Conservation (phyloP, 2,113 vertebrate species). For the Hemiscyllium ocellatum region DNA sequence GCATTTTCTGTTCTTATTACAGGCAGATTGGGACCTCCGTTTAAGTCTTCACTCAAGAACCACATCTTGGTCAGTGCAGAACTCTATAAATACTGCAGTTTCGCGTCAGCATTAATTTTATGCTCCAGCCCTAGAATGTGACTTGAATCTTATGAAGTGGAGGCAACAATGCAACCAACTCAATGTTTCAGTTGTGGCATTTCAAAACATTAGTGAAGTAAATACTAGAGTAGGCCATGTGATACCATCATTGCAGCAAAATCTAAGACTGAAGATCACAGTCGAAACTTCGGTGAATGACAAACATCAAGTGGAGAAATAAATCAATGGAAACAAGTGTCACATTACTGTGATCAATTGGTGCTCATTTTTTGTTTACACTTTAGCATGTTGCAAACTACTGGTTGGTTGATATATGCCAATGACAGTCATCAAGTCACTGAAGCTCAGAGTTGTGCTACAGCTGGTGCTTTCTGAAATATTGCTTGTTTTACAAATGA, state of each 20-base stretch:
- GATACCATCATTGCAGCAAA: background rate
- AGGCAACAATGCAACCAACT: background rate
- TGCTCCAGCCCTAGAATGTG: no score
- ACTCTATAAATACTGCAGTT: no score
- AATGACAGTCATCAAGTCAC: background rate
- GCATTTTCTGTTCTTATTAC: no score
- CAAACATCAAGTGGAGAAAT: background rate
- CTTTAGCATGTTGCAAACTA: background rate
- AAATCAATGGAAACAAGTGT: background rate
- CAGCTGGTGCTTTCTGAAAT: background rate
- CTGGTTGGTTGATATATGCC: background rate
- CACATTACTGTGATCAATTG: background rate
- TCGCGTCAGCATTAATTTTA: no score
- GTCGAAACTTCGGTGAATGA: no score
- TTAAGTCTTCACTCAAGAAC: no score
- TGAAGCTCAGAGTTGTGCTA: background rate
- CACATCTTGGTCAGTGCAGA: no score
- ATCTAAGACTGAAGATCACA: background rate
- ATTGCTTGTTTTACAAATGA: background rate
- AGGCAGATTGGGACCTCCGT: no score
- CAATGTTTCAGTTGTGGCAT: background rate
- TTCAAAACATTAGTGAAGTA: background rate
- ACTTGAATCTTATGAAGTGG: no score
- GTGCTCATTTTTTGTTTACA: background rate
- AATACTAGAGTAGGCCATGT: background rate